Base-by-base conservation (phyloP, 2,113 vertebrate species). In the Catharus minimus region DNA sequence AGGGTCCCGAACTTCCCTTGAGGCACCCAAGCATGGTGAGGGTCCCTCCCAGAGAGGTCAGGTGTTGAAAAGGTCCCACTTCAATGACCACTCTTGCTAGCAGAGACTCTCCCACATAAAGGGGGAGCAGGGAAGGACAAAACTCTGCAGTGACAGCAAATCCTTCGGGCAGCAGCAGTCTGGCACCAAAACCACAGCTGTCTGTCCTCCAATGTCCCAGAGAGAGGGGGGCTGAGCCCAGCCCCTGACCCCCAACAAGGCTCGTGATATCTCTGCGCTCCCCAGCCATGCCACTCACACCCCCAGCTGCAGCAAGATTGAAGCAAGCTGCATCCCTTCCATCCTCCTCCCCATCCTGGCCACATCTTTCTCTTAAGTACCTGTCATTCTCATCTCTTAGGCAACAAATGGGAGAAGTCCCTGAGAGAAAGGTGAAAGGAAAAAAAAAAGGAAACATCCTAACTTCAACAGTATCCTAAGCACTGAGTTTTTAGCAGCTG, bases 191-290 rank as follows among this genome's bases (percentile, higher is more conserved):
- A 56, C 27, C 41, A 27, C 21, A 66, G n/a, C 39, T 0, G 0
- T 66, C 13, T 15, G 26, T 21, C 17, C 10, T 47, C 10, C 0
- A 5, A 53, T 64, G 9, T 2, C 38, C 11, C 5, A 57, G 41
- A n/a, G 13, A 16, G 13, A 61, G 28, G n/a, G n/a, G 26, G 12
- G 33, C n/a, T 65, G 10, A 56, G 21, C 50, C 33, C 27, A 66
- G 27, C 21, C 17, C 10, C n/a, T 56, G 22, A 27, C 13, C 8
- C 22, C 17, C 13, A n/a, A 27, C 41, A 56, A 38, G n/a, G n/a
- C 28, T 49, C 2, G 1, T 4, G 7, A 22, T 16, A 32, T 47
- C 13, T 67, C 13, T 16, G 5, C 0, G 0, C 21, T 56, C 44
- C 12, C 39, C 27, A 32, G 27, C 12, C 50, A 56, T 4, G 8